phyloP scores from a whole-genome alignment of 2,888 invertebrate species.

The Formica aserva region DNA sequence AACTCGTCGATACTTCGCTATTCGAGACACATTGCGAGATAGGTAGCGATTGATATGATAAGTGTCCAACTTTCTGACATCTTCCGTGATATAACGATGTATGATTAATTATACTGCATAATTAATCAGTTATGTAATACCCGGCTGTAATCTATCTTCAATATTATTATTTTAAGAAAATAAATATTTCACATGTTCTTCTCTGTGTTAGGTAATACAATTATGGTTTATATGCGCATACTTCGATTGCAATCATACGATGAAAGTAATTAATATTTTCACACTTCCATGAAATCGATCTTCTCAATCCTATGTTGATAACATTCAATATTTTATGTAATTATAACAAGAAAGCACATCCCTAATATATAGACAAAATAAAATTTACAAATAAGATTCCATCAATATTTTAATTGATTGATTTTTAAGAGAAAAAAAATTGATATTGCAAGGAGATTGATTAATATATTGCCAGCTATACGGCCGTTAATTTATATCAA shows the following conservation, averaged over 20 bases:
- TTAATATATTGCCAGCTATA: background rate
- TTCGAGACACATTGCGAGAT: background rate
- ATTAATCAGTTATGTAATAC: slow-evolving; percentile 8
- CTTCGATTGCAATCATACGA: background rate
- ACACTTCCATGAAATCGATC: background rate
- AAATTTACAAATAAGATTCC: background rate
- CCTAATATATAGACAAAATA: background rate
- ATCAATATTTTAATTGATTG: background rate
- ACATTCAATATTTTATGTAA: slow-evolving; percentile 17
- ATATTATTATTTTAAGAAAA: background rate
- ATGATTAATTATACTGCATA: slow-evolving; percentile 22
- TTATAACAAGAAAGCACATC: background rate
- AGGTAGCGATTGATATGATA: background rate
- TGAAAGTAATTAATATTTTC: background rate
- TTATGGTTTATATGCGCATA: background rate
- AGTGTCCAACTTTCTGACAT: background rate
- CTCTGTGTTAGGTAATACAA: background rate
- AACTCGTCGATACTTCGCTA: background rate
- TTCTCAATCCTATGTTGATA: background rate
- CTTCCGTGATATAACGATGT: background rate
- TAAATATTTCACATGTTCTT: slow-evolving; percentile 12
- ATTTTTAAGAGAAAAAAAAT: background rate
- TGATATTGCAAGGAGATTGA: background rate
- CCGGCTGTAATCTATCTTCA: background rate
- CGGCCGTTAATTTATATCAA: background rate